phyloP scores from a whole-genome alignment of 2,113 vertebrate species.

The Ophiodon elongatus region DNA sequence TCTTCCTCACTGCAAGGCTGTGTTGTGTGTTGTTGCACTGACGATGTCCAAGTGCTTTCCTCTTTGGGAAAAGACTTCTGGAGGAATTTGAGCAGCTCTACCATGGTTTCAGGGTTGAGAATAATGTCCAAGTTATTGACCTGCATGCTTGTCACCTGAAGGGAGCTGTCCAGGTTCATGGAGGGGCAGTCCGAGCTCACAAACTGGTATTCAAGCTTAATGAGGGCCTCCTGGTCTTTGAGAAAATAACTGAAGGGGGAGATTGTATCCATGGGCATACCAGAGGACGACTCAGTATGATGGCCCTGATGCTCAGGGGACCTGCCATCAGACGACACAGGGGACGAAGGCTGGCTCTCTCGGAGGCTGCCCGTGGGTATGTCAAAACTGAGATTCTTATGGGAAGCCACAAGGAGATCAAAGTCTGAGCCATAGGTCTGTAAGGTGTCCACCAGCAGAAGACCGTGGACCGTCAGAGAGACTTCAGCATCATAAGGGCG shows the following conservation, averaged over 20 bases:
- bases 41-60: constrained; percentile 85
- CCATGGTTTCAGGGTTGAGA: constrained; percentile 98
- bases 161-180: constrained; percentile 94
- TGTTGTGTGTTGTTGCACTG: constrained; percentile 80
- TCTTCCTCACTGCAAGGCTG: constrained; percentile 80
- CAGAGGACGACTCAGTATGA: constrained; percentile 43
- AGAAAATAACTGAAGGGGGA: constrained; percentile 75
- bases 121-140: constrained; percentile 98
- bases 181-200: constrained; percentile 97
- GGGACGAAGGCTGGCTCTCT: constrained; percentile 92
- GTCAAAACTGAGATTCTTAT: constrained; percentile 97
- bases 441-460: constrained; percentile 95
- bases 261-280: constrained; percentile 57
- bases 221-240: constrained; percentile 93
- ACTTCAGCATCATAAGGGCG: constrained; percentile 95
- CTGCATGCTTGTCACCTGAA: constrained; percentile 94
- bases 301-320: constrained; percentile 60
- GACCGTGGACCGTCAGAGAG: constrained; percentile 94
- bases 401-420: constrained; percentile 97
- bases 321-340: constrained; percentile 76
- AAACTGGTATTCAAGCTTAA: constrained; percentile 97
- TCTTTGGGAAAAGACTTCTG: constrained; percentile 98
- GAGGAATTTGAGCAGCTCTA: constrained; percentile 95
- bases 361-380: constrained; percentile 93
- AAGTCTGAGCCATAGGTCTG: constrained; percentile 97